These are phyloP conservation scores for Cyanoliseus patagonus DNA, from an alignment of 2,113 vertebrate genomes.

Conservation along the genomic window DNA sequence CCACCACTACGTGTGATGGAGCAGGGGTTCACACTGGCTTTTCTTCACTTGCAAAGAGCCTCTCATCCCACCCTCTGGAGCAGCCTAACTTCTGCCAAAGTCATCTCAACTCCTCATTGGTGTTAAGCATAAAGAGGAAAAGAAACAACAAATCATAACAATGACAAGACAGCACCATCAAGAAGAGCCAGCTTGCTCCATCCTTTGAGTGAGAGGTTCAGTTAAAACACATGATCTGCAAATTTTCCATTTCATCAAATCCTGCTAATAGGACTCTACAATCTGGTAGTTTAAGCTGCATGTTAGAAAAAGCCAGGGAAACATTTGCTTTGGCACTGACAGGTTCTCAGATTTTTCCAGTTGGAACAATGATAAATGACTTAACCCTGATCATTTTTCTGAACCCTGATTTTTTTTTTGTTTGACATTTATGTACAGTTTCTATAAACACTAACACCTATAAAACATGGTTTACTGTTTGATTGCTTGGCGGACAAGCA, in stretches of 20 bases:
- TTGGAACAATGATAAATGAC: slow-evolving; percentile 82
- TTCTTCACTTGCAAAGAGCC: background rate
- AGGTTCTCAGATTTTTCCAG: slow-evolving; percentile 70
- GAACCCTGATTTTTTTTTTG: slow-evolving; percentile 76
- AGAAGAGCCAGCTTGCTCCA: background rate
- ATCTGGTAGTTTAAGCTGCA: slow-evolving; percentile 32
- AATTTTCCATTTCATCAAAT: slow-evolving; percentile 62
- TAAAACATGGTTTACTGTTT: slow-evolving; percentile 76
- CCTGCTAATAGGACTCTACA: slow-evolving; percentile 34
- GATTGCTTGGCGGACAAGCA: slow-evolving; percentile 72
- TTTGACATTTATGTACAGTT: slow-evolving; percentile 85
- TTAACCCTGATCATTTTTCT: slow-evolving; percentile 74
- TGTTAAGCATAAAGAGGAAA: background rate
- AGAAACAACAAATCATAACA: background rate
- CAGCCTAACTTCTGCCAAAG: background rate
- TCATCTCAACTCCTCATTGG: fast-evolving
- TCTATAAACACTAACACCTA: slow-evolving; percentile 87
- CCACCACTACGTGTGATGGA: background rate
- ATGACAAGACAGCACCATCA: background rate
- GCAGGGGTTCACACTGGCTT: too few species aligned
- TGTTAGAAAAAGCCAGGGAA: slow-evolving; percentile 55
- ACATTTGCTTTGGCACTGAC: slow-evolving; percentile 73
- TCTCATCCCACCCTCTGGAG: background rate
- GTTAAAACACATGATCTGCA: background rate
- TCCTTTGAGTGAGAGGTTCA: background rate